phyloP scores from a whole-genome alignment of 2,888 invertebrate species.

The Thereva nobilitata region DNA sequence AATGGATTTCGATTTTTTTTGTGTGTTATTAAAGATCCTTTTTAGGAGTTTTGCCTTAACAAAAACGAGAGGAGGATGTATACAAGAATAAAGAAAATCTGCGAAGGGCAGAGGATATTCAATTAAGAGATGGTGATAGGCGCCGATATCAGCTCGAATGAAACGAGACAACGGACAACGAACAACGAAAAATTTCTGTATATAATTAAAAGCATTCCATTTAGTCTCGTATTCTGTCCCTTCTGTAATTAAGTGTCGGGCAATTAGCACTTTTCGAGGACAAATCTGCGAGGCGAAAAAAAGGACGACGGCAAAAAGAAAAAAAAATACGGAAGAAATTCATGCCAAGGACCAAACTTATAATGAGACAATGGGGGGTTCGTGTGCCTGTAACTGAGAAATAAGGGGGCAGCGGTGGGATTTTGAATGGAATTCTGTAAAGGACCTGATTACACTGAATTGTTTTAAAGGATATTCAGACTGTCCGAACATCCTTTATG shows the following conservation, averaged over 20 bases:
- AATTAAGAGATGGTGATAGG: no score
- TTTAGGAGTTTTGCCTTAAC: no score
- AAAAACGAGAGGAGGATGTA: no score
- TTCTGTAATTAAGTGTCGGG: constrained; percentile 27
- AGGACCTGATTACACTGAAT: constrained; percentile 18
- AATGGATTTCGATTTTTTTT: no score
- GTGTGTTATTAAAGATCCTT: no score
- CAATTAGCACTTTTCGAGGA: constrained; percentile 23
- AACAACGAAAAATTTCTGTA: background rate
- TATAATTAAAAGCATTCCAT: constrained; percentile 21
- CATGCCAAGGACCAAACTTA: constrained; percentile 1
- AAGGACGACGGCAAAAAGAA: constrained; percentile 13
- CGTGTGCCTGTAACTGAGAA: background rate
- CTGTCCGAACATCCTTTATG: background rate
- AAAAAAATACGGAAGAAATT: constrained; percentile 4
- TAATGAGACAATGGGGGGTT: constrained; percentile 5
- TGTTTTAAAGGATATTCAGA: constrained; percentile 7
- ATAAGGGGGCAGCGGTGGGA: background rate
- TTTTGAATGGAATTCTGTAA: constrained; percentile 7
- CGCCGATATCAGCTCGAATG: no score
- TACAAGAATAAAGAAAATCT: no score
- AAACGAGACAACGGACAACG: no score
- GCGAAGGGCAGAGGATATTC: no score
- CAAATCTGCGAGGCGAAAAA: constrained; percentile 5
- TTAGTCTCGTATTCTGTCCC: constrained; percentile 19